Percentiles rank a stretch among this genome's conserved stretches.
Evolutionary conservation across 2,113 vertebrate species (phyloP).

Genomic region (Perca fluviatilis): DNA sequence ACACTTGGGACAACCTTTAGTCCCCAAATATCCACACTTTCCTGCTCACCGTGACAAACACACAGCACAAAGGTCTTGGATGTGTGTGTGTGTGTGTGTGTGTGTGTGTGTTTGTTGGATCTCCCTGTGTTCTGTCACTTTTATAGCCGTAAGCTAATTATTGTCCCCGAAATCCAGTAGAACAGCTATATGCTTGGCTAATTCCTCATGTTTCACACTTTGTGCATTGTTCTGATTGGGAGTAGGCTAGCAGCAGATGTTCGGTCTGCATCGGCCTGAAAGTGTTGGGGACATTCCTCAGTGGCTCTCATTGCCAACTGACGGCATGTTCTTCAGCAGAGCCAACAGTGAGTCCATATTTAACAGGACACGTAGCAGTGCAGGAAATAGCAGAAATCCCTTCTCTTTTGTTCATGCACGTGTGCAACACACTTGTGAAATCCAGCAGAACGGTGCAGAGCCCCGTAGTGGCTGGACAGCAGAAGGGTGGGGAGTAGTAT

Average conservation of each 20-base stretch:
- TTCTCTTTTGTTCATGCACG: neutral
- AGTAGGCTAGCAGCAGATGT: slow-evolving; percentile 56
- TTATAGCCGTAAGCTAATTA: slow-evolving; percentile 36
- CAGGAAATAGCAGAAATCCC: slow-evolving; percentile 16
- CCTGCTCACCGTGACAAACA: slow-evolving; percentile 4
- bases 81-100: neutral
- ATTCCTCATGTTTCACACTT: slow-evolving; percentile 28
- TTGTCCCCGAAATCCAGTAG: slow-evolving; percentile 12
- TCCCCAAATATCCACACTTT: slow-evolving; percentile 27
- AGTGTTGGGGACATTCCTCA: slow-evolving; percentile 51
- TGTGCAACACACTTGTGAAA: slow-evolving; percentile 32
- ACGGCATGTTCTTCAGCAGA: slow-evolving; percentile 30
- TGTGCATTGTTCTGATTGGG: slow-evolving; percentile 42
- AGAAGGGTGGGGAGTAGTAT: neutral
- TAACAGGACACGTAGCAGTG: slow-evolving; percentile 30
- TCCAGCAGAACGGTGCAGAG: neutral
- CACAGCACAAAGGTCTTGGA: slow-evolving; percentile 23
- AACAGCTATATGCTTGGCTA: slow-evolving; percentile 10
- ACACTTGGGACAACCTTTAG: slow-evolving; percentile 35
- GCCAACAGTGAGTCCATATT: slow-evolving; percentile 40
- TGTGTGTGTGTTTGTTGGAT: neutral
- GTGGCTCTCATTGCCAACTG: slow-evolving; percentile 32
- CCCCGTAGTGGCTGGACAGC: slow-evolving; percentile 16
- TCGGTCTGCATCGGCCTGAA: slow-evolving; percentile 34
- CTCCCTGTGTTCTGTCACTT: slow-evolving; percentile 21